These are phyloP conservation scores for Pyralis farinalis DNA, from an alignment of 2,888 invertebrate genomes.

Conservation along the genomic window DNA sequence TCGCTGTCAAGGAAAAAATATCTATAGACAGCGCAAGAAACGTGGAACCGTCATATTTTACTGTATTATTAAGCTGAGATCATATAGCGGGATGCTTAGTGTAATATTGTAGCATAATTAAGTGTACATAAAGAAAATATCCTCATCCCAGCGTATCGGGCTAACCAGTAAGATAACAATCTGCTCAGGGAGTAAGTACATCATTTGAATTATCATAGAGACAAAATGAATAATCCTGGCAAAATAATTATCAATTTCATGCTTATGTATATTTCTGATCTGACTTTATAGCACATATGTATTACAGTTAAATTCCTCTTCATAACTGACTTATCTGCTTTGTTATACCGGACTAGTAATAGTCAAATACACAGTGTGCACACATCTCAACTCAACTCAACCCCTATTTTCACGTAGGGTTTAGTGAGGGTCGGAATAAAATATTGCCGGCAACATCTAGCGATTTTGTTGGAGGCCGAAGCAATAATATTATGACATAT, in stretches of 20 bases:
- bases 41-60: slow-evolving; percentile 66
- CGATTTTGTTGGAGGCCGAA: slow-evolving; percentile 62
- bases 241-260: no score
- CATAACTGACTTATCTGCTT: no score
- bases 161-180: no score
- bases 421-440: slow-evolving; percentile 61
- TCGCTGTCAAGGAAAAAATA: slow-evolving; percentile 63
- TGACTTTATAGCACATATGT: no score
- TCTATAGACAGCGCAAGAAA: slow-evolving; percentile 59
- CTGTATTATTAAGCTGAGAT: slow-evolving; percentile 32
- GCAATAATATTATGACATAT: slow-evolving; percentile 80
- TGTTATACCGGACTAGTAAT: not conserved
- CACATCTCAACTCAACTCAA: slow-evolving; percentile 37
- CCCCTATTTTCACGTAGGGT: slow-evolving; percentile 37
- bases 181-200: no score
- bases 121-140: no score
- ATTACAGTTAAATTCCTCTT: no score
- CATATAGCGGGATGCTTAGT: slow-evolving; percentile 13
- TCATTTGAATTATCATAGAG: no score
- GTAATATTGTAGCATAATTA: no score
- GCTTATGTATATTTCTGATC: no score
- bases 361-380: slow-evolving; percentile 26
- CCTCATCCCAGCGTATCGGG: no score
- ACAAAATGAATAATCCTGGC: no score
- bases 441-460: slow-evolving; percentile 65